phyloP scores from a whole-genome alignment of 2,797 vertebrate species.

The Peromyscus nudipes region DNA sequence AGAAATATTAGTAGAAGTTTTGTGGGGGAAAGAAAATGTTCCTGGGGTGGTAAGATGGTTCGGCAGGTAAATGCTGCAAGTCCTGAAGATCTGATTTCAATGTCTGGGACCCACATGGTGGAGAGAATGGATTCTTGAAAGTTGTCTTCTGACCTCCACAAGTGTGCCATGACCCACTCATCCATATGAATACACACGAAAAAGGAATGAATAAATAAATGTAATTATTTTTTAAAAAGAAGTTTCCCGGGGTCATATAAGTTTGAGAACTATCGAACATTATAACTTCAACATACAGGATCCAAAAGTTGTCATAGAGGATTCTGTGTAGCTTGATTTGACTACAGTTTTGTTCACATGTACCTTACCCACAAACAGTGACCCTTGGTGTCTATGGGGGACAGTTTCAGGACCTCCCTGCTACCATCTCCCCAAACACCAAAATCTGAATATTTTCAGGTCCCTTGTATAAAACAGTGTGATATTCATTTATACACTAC shows the following conservation, averaged over 20 bases:
- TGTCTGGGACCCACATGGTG: too few species aligned
- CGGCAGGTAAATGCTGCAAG: background rate
- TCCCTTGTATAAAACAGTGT: background rate
- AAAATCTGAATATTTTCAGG: background rate
- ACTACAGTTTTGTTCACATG: background rate
- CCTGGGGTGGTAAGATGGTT: background rate
- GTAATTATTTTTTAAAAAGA: background rate
- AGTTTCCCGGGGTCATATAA: background rate
- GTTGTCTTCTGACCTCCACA: background rate
- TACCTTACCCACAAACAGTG: background rate
- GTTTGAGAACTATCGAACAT: background rate
- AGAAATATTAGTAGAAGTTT: conserved; percentile 1
- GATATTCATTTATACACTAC: background rate
- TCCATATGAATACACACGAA: background rate
- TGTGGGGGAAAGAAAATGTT: background rate
- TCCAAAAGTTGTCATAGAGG: background rate
- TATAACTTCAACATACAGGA: background rate
- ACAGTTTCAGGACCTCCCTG: background rate
- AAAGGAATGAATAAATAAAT: background rate
- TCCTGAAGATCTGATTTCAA: background rate
- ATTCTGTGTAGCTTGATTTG: background rate
- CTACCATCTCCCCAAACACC: background rate
- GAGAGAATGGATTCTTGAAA: background rate
- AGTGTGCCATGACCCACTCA: background rate
- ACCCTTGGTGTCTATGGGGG: background rate